A percentile compares a stretch with the other conserved stretches of the same genome.
Conservation (phyloP, 2,113 vertebrate species). For the Spizaetus ornatus region DNA sequence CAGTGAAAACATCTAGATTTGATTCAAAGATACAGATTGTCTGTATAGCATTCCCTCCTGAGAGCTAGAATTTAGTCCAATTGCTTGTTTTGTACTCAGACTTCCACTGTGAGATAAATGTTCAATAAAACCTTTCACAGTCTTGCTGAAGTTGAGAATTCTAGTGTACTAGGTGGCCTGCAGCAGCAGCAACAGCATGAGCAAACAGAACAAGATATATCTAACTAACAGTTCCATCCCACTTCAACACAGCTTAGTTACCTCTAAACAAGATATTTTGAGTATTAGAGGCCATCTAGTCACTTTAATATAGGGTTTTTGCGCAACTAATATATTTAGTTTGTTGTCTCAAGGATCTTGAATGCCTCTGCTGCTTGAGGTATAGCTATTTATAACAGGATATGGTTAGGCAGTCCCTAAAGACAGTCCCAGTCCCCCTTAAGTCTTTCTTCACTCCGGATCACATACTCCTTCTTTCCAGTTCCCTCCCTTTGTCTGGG, state of each 20-base stretch:
- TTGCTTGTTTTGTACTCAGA: neutral
- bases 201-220: neutral
- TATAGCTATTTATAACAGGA: neutral
- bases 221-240: neutral
- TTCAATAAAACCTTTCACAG: neutral
- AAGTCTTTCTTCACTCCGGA: neutral
- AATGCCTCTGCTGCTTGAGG: neutral
- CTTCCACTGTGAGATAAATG: neutral
- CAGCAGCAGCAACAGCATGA: neutral
- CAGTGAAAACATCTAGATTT: neutral
- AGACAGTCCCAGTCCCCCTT: neutral
- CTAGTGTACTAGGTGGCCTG: neutral
- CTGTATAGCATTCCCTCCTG: neutral
- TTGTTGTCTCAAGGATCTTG: neutral
- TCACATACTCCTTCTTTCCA: fast-evolving
- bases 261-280: neutral
- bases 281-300: neutral
- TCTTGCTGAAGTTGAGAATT: neutral
- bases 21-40: neutral
- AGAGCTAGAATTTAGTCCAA: neutral
- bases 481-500: neutral
- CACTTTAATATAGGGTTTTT: neutral
- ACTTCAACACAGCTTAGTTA: neutral
- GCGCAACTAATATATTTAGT: fast-evolving
- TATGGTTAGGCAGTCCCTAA: neutral